A percentile compares a stretch with the other conserved stretches of the same genome.
Evolutionary conservation across 2,113 vertebrate genomes (phyloP).

Genomic region (Petrocephalus zakoni): DNA sequence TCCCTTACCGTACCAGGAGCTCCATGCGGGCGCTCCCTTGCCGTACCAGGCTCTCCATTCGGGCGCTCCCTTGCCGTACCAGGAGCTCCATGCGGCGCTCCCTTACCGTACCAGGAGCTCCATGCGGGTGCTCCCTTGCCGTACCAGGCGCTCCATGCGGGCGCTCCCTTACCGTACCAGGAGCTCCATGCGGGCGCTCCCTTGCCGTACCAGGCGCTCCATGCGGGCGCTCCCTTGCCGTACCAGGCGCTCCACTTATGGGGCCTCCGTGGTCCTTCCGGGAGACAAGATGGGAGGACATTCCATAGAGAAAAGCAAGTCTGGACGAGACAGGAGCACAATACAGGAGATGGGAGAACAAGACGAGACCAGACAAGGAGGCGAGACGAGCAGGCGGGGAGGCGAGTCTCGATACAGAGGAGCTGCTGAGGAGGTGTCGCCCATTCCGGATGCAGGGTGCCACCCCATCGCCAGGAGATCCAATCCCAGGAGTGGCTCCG

Average conservation of each 20-base stretch:
- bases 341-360: background rate
- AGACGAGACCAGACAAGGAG: background rate
- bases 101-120: too few species aligned
- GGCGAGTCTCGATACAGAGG: background rate
- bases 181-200: too few species aligned
- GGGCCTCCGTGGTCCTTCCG: background rate
- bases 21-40: too few species aligned
- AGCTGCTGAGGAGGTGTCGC: background rate
- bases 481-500: background rate
- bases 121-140: too few species aligned
- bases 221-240: too few species aligned
- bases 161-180: background rate
- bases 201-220: too few species aligned
- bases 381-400: background rate
- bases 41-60: too few species aligned
- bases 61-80: background rate
- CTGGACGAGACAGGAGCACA: background rate
- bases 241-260: background rate
- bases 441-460: background rate
- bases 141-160: background rate
- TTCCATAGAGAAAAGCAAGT: background rate
- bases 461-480: background rate
- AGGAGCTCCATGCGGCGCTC: too few species aligned
- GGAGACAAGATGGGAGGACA: background rate
- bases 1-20: too few species aligned